Evolutionary conservation across 1,140 invertebrate genomes (phyloP), one percentile per base, ranked within the genome.

Genomic region (Leguminivora glycinivorella): DNA sequence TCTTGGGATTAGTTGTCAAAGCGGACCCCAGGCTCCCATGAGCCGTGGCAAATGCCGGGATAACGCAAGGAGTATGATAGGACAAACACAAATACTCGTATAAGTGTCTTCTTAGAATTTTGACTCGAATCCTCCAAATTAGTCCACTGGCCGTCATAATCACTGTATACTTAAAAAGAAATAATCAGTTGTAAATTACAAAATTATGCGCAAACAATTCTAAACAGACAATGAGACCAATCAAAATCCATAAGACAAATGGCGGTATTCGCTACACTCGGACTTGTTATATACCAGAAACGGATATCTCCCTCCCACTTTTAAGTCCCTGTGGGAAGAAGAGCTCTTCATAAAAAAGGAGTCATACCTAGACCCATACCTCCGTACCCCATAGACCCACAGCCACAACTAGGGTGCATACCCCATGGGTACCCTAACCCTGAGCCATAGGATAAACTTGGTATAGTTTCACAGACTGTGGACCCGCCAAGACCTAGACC

Each of bases 271-370:
- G 26, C 34, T 29, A 5, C 26, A 63, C 0, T n/a, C n/a, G n/a
- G 58, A 29, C 25, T 63, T 12, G 9, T 17, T 31, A 14, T 63
- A 63, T 7, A 31, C 14, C 1, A n/a, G 26, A 6, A 7, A 63
- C 1, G 58, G 25, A 26, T 17, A 29, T 60, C 58, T 63, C 25
- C 58, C 26, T 7, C 26, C 25, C 25, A 63, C 0, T 6, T 4
- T 63, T 5, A 29, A 17, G 3, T 5, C 31, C 12, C 34, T 34
- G 1, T 29, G 52, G 10, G 74, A 73, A 9, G 71, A 73, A 1
- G 70, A 68, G 19, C 29, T 67, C 17, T 70, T 76, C 74, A 80
- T 75, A 80, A 78, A 76, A 80, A 80, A 78, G 76, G 75, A 26
- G 9, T 22, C 63, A 12, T 52, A 17, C 47, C 47, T 22, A 52